Evolutionary conservation across 1,140 invertebrate genomes (phyloP), one percentile per base, ranked within the genome.

Genomic region (Megalopta genalis): DNA sequence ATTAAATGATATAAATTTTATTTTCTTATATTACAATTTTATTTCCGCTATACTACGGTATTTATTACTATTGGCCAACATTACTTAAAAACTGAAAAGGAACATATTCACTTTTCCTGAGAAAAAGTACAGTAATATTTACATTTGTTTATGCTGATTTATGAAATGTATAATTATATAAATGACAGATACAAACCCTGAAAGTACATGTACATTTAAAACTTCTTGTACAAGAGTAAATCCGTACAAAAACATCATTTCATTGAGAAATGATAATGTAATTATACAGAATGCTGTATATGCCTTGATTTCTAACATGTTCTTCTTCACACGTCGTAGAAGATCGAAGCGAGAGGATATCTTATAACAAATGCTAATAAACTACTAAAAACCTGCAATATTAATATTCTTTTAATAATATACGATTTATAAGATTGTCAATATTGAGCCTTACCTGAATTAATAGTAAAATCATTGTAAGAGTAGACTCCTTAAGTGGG

Each of bases 271-370:
- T 3, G 59, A 32, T 18, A 52, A 54, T 25, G 18, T 52, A 70
- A 54, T 42, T 42, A 52, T 10, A 16, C 54, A 74, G 1, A 8
- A 49, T 1, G 49, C 46, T 66, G 60, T 23, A 54, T 16, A 37
- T 63, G 39, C 16, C 27, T 25, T 3, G 4, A 0, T 52, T 23
- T 77, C 37, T 59, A 59, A 59, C 18, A 57, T 66, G 21, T 57
- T 2, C n/a, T 52, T 77, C 65, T 64, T 82, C 71, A 93, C 77
- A 94, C 77, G 82, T 97, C 96, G 91, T 99, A 99, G 93, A 99
- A 98, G 85, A 97, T 94, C 73, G 95, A 96, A 52, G 98, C 97
- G 82, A 99, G 91, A 52, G 98, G 98, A 94, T 99, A 99, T 87
- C 98, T 95, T 89, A 99, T 97, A 52, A 95, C 88, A 93, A 99